phyloP scores from a whole-genome alignment of 2,888 invertebrate species.

The Acanthosepion lycidas region DNA sequence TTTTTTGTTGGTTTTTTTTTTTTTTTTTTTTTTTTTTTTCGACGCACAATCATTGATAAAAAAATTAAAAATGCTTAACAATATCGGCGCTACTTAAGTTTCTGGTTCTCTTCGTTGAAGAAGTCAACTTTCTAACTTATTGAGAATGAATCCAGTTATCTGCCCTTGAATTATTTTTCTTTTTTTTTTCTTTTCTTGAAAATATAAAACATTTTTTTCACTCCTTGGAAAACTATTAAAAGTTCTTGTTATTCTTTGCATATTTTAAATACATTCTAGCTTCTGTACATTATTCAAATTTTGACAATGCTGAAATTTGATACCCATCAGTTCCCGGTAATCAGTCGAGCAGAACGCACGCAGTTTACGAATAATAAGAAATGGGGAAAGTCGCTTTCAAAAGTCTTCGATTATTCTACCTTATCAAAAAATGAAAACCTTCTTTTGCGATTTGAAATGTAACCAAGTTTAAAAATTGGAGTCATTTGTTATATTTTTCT shows the following conservation, averaged over 20 bases:
- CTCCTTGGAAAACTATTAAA: background rate
- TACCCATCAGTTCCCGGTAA: background rate
- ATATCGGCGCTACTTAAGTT: background rate
- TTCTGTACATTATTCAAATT: background rate
- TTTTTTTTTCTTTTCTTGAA: background rate
- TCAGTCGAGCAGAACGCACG: conserved; percentile 21
- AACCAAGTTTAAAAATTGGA: background rate
- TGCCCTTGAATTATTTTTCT: background rate
- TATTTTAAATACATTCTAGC: background rate
- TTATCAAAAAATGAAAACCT: background rate
- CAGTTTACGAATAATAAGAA: background rate
- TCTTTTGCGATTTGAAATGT: background rate
- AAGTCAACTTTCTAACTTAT: background rate
- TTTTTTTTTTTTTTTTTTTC: background rate
- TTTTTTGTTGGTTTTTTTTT: background rate
- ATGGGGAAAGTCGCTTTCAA: background rate
- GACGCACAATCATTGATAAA: background rate
- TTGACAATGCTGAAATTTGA: background rate
- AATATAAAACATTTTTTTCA: background rate
- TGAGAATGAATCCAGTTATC: background rate
- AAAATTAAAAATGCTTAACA: background rate
- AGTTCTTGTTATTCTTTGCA: background rate
- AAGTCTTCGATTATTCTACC: conserved; percentile 6
- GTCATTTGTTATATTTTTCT: background rate
- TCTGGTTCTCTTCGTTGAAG: background rate